These are phyloP conservation scores for Caenorhabditis inopinata DNA, from an alignment of 1,140 invertebrate species.

Conservation along the genomic window DNA sequence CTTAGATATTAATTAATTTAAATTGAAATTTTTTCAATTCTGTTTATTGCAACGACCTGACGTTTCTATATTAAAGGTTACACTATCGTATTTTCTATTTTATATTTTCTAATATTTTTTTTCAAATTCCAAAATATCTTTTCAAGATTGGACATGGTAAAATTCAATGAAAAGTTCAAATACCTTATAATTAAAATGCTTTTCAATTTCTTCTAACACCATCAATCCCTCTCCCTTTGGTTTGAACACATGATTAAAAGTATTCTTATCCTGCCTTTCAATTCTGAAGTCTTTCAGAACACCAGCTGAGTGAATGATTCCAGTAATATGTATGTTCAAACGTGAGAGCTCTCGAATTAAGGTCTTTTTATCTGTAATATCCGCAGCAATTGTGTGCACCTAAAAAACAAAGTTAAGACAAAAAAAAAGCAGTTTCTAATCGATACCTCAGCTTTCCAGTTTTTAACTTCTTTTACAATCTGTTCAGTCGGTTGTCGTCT, in stretches of 20 bases:
- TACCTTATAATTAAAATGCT: constrained; percentile 14
- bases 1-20: too few species aligned
- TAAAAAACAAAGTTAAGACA: not conserved
- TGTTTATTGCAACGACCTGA: too few species aligned
- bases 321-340: constrained; percentile 9
- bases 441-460: constrained; percentile 7
- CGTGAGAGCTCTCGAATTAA: not conserved
- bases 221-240: constrained; percentile 32
- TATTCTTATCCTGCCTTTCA: constrained; percentile 4
- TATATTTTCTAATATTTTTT: not conserved
- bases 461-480: not conserved
- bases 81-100: too few species aligned
- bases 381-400: constrained; percentile 20
- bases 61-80: too few species aligned
- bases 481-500: constrained; percentile 34
- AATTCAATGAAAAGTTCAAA: not conserved
- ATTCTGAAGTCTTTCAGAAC: constrained; percentile 35
- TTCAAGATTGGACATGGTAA: not conserved
- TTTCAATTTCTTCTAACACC: constrained; percentile 26
- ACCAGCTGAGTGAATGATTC: constrained; percentile 50
- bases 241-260: constrained; percentile 30
- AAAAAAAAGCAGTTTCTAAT: too few species aligned
- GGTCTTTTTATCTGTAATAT: constrained; percentile 19
- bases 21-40: too few species aligned
- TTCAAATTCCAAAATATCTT: not conserved